Conservation (phyloP, 2,888 invertebrate genomes). For the Carterocephalus palaemon region DNA sequence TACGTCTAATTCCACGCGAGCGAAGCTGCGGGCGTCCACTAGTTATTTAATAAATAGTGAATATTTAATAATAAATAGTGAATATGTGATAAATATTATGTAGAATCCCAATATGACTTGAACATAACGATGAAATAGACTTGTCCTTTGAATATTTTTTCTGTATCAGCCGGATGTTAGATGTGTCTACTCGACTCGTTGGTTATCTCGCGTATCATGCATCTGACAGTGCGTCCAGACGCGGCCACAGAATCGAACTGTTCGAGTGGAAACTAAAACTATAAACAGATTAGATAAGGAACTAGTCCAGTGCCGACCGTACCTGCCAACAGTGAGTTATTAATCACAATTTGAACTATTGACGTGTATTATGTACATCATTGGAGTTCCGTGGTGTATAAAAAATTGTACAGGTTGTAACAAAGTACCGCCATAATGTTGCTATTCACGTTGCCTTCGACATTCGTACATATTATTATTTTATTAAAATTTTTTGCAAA, state of each 20-base stretch:
- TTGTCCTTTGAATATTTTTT: too few species aligned
- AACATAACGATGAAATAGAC: too few species aligned
- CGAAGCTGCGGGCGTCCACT: too few species aligned
- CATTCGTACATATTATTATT: too few species aligned
- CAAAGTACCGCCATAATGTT: neutral
- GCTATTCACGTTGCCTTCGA: too few species aligned
- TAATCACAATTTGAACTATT: constrained; percentile 75
- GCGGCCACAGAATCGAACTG: constrained; percentile 7
- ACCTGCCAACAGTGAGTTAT: constrained; percentile 47
- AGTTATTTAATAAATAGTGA: too few species aligned
- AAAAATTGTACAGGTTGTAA: neutral
- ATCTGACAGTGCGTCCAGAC: constrained; percentile 2
- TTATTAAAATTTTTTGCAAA: too few species aligned
- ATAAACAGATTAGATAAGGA: constrained; percentile 19
- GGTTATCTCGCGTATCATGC: neutral
- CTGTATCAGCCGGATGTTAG: constrained; percentile 13
- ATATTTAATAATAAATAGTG: too few species aligned
- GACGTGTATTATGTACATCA: constrained; percentile 58
- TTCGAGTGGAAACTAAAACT: constrained; percentile 15
- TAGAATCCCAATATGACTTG: too few species aligned
- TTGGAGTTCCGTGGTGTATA: constrained; percentile 30
- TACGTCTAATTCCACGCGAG: too few species aligned
- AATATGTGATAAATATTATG: too few species aligned
- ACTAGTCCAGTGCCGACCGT: constrained; percentile 32
- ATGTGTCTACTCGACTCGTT: constrained; percentile 3